A percentile compares a stretch with the other conserved stretches of the same genome.
Conservation (phyloP, 2,113 vertebrate genomes). For the Pungitius pungitius region DNA sequence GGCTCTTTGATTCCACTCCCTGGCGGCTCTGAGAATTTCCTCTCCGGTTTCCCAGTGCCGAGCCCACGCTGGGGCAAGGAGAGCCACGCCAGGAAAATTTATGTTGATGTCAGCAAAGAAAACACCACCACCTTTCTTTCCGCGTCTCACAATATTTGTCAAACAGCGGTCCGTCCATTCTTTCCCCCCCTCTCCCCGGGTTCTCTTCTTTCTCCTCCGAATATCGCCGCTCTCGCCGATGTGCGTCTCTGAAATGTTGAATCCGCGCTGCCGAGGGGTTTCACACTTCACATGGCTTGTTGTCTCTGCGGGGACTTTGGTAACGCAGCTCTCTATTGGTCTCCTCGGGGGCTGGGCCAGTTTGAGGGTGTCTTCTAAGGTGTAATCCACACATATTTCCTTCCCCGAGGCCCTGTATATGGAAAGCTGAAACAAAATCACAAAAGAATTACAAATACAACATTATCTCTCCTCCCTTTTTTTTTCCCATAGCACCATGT, state of each 20-base stretch:
- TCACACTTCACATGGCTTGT: conserved; percentile 76
- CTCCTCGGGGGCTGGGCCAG: conserved; percentile 59
- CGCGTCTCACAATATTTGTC: conserved; percentile 82
- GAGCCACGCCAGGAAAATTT: conserved; percentile 81
- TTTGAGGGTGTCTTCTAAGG: conserved; percentile 65
- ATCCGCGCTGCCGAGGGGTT: conserved; percentile 65
- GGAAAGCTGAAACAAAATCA: conserved; percentile 49
- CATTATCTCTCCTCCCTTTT: conserved; percentile 15
- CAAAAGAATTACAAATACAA: conserved; percentile 56
- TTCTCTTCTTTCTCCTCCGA: conserved; percentile 62
- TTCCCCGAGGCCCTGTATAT: conserved; percentile 45
- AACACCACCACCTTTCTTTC: conserved; percentile 78
- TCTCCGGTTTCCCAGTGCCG: conserved; percentile 76
- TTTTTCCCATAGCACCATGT: conserved; percentile 5
- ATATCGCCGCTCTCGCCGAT: conserved; percentile 67
- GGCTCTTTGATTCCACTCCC: conserved; percentile 80
- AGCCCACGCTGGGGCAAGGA: conserved; percentile 78
- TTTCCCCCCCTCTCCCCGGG: conserved; percentile 53
- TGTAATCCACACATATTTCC: conserved; percentile 64
- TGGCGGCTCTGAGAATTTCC: conserved; percentile 76
- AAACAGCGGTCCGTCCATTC: conserved; percentile 81
- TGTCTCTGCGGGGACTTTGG: conserved; percentile 73
- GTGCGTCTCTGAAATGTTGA: conserved; percentile 65
- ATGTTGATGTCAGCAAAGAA: conserved; percentile 88
- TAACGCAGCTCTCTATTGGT: conserved; percentile 65